phyloP scores from a whole-genome alignment of 2,888 invertebrate species.

The Caenorhabditis angaria region DNA sequence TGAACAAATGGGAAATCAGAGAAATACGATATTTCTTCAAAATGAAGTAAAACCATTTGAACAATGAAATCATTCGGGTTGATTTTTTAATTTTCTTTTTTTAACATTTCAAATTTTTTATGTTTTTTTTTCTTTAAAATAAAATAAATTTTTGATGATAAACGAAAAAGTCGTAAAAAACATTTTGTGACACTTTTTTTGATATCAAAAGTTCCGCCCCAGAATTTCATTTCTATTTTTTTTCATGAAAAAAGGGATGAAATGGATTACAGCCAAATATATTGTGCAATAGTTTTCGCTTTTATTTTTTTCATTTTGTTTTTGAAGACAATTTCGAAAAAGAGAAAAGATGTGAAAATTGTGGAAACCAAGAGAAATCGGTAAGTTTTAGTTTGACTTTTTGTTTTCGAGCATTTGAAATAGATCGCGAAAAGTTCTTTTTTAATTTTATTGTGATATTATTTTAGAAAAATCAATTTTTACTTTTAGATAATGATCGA shows the following conservation, averaged over 20 bases:
- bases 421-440: no score
- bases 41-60: no score
- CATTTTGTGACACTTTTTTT: background rate
- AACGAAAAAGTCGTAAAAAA: background rate
- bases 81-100: no score
- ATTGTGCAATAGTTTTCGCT: conserved; percentile 18
- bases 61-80: no score
- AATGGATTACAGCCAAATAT: conserved; percentile 22
- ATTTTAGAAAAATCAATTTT: no score
- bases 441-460: no score
- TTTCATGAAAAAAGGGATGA: conserved; percentile 2
- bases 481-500: no score
- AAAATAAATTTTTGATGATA: conserved; percentile 1
- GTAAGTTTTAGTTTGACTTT: no score
- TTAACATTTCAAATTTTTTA: no score
- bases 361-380: background rate
- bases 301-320: conserved; percentile 16
- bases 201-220: background rate
- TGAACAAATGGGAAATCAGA: no score
- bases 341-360: background rate
- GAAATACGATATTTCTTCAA: no score
- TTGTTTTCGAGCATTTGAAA: no score
- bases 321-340: conserved; percentile 24
- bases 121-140: background rate
- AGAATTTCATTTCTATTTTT: background rate